Base-by-base conservation (phyloP, 2,113 vertebrate genomes). In the Toxostoma redivivum region DNA sequence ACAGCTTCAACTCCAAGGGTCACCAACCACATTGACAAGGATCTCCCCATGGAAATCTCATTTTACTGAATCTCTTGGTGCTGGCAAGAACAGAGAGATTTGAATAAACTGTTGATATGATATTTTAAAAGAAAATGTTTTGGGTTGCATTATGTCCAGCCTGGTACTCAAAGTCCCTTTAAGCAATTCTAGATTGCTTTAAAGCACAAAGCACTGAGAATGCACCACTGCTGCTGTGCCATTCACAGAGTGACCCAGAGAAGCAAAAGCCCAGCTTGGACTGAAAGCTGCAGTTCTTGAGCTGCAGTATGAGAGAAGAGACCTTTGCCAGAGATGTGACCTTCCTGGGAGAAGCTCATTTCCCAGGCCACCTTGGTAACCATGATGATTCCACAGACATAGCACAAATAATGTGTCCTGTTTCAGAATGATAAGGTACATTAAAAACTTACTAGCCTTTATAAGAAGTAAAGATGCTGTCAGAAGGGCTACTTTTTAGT, bases 11-110 rank as follows among this genome's bases (percentile, higher is more conserved):
- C 38, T 45, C 47, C 31, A 28, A 17, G 50, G 51, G 45, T 53
- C 54, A 37, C 23, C 5, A 4, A 7, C 22, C 28, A 15, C 0
- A 0, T 33, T 45, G 44, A n/a, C 11, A 42, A 28, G 50, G 35
- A 54, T 18, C 20, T 77, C 40, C 37, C 11, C 8, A 5, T 21
- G 35, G 9, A 38, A 11, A 72, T 15, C 33, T 91, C 38, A 22
- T 70, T 56, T 45, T 47, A 38, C 37, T 53, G 40, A 53, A 7
- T 22, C 31, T 73, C 8, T 19, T 18, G 15, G 40, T 27, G 50
- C 38, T 74, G 56, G 24, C 28, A 30, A 65, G 65, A 82, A 23
- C 23, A n/a, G 42, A 53, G 48, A 38, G 20, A 15, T 53, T 91
- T 40, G 8, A 28, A 25, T n/a, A 40, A n/a, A 7, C 25, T 53